Conservation (phyloP, 2,113 vertebrate species). For the Monopterus albus region DNA sequence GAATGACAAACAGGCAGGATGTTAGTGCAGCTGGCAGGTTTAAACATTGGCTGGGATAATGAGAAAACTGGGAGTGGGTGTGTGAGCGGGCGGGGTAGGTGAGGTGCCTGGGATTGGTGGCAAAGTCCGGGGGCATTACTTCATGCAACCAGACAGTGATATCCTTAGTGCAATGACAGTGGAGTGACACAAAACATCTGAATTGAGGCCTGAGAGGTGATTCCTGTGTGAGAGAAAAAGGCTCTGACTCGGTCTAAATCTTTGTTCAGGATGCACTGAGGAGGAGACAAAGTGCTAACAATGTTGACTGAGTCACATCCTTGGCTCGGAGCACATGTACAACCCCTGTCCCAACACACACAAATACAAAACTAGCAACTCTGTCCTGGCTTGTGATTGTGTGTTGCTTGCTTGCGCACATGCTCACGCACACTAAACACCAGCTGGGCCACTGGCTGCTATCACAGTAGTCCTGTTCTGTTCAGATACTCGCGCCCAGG, state of each 20-base stretch:
- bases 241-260: constrained; percentile 30
- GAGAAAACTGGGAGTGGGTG: too few species aligned
- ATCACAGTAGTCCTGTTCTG: constrained; percentile 10
- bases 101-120: too few species aligned
- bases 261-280: constrained; percentile 39
- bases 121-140: too few species aligned
- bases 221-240: constrained; percentile 11
- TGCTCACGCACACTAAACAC: neutral
- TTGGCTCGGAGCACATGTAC: neutral
- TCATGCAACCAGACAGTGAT: neutral
- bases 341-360: neutral
- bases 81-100: neutral
- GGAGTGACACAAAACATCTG: neutral
- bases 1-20: too few species aligned
- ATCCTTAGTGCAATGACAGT: neutral
- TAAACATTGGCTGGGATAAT: too few species aligned
- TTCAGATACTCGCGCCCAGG: constrained; percentile 33
- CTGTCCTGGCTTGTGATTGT: constrained; percentile 21
- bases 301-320: constrained; percentile 38
- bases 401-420: constrained; percentile 25
- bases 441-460: constrained; percentile 29
- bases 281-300: constrained; percentile 53
- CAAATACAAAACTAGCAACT: constrained; percentile 24
- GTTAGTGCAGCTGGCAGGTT: too few species aligned
- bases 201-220: constrained; percentile 1